Percentiles rank a stretch among this genome's conserved stretches.
Evolutionary conservation across 2,113 vertebrate genomes (phyloP).

Genomic region (Potamarius usumacintae): DNA sequence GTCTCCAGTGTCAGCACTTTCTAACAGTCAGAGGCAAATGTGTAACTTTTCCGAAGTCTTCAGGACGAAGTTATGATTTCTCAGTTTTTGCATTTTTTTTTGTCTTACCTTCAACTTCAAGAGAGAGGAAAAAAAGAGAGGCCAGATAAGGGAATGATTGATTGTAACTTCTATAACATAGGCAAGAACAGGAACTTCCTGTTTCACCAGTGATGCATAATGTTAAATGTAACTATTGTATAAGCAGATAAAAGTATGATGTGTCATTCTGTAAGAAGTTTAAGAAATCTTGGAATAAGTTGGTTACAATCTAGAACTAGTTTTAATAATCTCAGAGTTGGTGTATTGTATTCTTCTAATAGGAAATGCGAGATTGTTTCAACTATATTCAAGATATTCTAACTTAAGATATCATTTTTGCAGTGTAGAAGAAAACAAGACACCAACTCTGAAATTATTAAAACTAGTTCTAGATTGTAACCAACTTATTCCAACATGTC

Average conservation of each 20-base stretch:
- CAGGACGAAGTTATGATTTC: neutral
- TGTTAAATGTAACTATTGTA: neutral
- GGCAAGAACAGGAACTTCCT: neutral
- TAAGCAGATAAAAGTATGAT: no score
- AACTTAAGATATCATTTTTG: neutral
- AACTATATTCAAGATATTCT: no score
- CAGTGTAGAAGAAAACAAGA: neutral
- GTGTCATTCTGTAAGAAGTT: neutral
- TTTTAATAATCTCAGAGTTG: no score
- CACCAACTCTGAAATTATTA: no score
- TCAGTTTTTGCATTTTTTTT: neutral
- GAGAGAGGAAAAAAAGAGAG: neutral
- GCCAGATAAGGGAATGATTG: neutral
- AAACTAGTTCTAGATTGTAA: no score
- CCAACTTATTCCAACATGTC: no score
- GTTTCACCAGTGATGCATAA: neutral
- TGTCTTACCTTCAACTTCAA: neutral
- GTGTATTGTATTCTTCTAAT: no score
- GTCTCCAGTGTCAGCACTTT: neutral
- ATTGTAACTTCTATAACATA: neutral
- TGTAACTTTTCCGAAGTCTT: neutral
- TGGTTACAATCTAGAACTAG: no score
- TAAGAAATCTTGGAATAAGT: no score
- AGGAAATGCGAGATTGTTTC: no score
- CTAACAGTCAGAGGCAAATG: no score